phyloP scores from a whole-genome alignment of 2,113 vertebrate genomes.

The Myxocyprinus asiaticus region DNA sequence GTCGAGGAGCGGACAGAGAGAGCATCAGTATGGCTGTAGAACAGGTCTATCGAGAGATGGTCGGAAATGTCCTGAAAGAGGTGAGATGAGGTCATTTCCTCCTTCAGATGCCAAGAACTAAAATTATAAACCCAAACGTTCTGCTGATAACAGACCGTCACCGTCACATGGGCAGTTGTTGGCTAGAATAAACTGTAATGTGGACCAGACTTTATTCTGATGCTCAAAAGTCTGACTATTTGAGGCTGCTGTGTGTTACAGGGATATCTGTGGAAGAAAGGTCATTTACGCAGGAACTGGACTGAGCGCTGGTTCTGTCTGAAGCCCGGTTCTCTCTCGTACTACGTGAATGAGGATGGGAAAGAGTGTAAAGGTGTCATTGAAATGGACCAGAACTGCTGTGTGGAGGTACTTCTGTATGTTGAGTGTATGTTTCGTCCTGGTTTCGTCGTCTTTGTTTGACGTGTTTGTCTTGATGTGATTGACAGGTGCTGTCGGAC shows the following conservation, averaged over 20 bases:
- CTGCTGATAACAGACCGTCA: too few species aligned
- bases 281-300: conserved; percentile 93
- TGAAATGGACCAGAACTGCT: conserved; percentile 85
- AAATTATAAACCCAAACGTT: too few species aligned
- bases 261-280: conserved; percentile 96
- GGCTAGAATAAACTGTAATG: too few species aligned
- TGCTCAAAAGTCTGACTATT: background rate
- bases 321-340: conserved; percentile 84
- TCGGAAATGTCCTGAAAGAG: conserved; percentile 94
- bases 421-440: background rate
- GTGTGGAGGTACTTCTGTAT: conserved; percentile 82
- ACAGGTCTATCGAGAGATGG: conserved; percentile 92
- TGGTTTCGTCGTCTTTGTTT: background rate
- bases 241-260: conserved; percentile 51
- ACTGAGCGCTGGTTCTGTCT: conserved; percentile 93
- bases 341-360: conserved; percentile 87
- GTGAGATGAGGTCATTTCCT: conserved; percentile 60
- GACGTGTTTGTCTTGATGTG: background rate
- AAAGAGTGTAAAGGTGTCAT: conserved; percentile 91
- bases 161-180: too few species aligned
- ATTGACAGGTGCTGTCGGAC: conserved; percentile 84
- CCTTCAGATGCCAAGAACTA: too few species aligned
- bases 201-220: background rate
- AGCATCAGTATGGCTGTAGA: conserved; percentile 89
- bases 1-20: conserved; percentile 80